Evolutionary conservation across 2,888 invertebrate genomes (phyloP).

Genomic region (Drosophila kanekoi): DNA sequence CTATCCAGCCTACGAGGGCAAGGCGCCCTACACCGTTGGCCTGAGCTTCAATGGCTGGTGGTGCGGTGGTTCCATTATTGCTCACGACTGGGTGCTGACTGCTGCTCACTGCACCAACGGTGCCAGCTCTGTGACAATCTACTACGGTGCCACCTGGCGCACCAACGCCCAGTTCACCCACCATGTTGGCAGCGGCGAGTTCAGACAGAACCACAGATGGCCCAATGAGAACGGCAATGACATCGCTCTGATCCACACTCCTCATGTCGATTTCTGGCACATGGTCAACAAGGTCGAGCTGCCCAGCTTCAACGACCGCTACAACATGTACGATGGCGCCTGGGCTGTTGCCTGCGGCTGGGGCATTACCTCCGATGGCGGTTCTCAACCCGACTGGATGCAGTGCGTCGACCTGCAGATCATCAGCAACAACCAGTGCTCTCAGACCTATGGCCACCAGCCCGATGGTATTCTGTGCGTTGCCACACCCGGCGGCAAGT

Average conservation of each 20-base stretch:
- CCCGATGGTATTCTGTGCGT: constrained; percentile 52
- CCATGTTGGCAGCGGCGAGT: constrained; percentile 8
- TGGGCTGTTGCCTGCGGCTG: constrained; percentile 83
- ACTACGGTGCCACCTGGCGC: constrained; percentile 64
- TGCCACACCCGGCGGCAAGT: constrained; percentile 54
- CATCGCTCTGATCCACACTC: constrained; percentile 72
- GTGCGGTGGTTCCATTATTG: constrained; percentile 80
- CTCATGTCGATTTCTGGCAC: constrained; percentile 42
- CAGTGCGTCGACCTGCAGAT: constrained; percentile 81
- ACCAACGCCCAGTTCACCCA: constrained; percentile 52
- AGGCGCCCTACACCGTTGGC: constrained; percentile 78
- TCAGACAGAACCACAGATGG: too few relatives aligned
- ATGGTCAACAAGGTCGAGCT: constrained; percentile 49
- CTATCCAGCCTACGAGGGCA: constrained; percentile 64
- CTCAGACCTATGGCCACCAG: constrained; percentile 81
- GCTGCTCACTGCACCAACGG: constrained; percentile 77
- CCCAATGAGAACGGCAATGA: too few relatives aligned
- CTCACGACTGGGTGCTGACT: constrained; percentile 70
- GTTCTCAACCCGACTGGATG: constrained; percentile 69
- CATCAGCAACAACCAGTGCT: constrained; percentile 80
- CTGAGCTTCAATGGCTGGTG: constrained; percentile 68
- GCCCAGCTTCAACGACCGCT: constrained; percentile 46
- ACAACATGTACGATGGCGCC: constrained; percentile 14
- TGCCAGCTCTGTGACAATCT: constrained; percentile 57
- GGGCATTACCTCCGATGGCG: constrained; percentile 81